A percentile compares a stretch with the other conserved stretches of the same genome.
Evolutionary conservation across 2,113 vertebrate genomes (phyloP).

Genomic region (Corythoichthys haematopterus): DNA sequence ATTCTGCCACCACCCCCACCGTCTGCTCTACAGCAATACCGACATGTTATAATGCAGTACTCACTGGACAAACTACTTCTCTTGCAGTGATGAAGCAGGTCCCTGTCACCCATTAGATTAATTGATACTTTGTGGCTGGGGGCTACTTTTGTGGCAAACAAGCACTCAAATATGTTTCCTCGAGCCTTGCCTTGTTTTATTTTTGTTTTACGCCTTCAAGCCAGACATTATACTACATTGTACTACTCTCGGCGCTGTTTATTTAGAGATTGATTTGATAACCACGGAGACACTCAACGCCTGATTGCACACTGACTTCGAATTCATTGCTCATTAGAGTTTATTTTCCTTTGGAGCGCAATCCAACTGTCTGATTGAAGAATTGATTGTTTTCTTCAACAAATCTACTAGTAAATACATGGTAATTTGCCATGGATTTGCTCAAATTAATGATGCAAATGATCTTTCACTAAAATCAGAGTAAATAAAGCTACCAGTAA

Average conservation of each 20-base stretch:
- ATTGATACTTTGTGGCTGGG: no score
- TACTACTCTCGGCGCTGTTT: constrained; percentile 5
- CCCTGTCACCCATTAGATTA: no score
- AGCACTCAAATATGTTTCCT: no score
- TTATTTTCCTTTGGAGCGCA: constrained; percentile 32
- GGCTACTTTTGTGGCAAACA: no score
- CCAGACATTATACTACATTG: no score
- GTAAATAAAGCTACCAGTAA: neutral
- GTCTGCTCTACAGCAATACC: no score
- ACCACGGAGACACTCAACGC: constrained; percentile 12
- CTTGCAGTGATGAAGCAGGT: no score
- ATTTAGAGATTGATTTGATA: constrained; percentile 8
- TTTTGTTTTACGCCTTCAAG: no score
- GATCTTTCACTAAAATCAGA: constrained; percentile 35
- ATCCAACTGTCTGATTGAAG: constrained; percentile 17
- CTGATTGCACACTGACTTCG: constrained; percentile 29
- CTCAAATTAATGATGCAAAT: constrained; percentile 23
- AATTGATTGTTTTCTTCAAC: constrained; percentile 29
- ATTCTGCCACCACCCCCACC: no score
- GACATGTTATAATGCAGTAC: no score
- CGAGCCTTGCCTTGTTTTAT: no score
- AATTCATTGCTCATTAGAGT: constrained; percentile 32
- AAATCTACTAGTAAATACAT: constrained; percentile 23
- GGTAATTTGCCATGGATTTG: constrained; percentile 38
- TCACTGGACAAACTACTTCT: no score